Evolutionary conservation across 92 coral and sea anemone genomes (phyloP).

Genomic region (Pocillopora meandrina): DNA sequence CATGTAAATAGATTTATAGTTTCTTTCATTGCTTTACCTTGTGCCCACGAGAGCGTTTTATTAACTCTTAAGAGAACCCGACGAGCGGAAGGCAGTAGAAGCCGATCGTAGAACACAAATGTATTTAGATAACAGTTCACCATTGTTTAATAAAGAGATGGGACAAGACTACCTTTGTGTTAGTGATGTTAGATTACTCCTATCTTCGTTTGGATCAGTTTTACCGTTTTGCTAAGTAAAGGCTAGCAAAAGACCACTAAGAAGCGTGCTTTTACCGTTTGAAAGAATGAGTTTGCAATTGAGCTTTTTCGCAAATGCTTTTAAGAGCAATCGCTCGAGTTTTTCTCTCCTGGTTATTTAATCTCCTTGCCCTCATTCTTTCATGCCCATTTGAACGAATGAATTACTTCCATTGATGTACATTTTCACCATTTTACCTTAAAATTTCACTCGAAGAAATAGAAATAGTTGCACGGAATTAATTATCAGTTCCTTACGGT

Average conservation of each 20-base stretch:
- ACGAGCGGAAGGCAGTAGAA: conserved; percentile 28
- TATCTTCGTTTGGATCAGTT: conserved; percentile 32
- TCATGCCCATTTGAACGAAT: background rate
- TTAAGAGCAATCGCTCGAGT: background rate
- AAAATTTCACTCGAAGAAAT: background rate
- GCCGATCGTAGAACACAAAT: conserved; percentile 32
- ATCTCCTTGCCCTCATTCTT: background rate
- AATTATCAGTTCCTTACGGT: background rate
- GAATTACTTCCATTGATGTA: background rate
- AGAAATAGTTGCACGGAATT: background rate
- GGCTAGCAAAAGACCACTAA: conserved; percentile 12
- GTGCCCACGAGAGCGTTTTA: conserved; percentile 18
- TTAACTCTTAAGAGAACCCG: conserved; percentile 3
- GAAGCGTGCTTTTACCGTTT: background rate
- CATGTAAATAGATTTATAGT: conserved; percentile 38
- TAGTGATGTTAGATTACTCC: conserved; percentile 28
- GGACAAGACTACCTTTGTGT: conserved; percentile 37
- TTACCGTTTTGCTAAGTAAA: conserved; percentile 31
- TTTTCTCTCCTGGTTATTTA: background rate
- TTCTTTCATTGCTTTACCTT: conserved; percentile 6
- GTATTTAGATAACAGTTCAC: conserved; percentile 45
- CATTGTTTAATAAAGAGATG: conserved; percentile 48
- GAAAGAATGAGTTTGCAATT: background rate
- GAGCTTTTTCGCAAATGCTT: background rate
- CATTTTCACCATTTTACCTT: background rate